A percentile compares a stretch with the other conserved stretches of the same genome.
Conservation (phyloP, 2,797 vertebrate species). For the Sebastes baramenuke region DNA sequence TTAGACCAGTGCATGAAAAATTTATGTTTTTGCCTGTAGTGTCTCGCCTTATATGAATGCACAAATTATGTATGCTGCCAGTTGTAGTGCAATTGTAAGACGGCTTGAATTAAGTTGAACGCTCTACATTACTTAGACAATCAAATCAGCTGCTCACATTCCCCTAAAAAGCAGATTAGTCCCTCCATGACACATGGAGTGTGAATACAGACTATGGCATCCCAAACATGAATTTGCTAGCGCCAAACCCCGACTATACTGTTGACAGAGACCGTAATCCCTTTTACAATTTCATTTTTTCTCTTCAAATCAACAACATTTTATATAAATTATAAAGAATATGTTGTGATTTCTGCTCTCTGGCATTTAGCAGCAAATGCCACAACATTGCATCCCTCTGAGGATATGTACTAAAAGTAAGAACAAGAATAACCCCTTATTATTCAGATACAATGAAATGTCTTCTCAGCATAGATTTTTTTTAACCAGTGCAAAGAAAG, state of each 20-base stretch:
- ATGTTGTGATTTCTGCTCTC: neutral
- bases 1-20: no score
- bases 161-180: neutral
- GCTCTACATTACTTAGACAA: neutral
- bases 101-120: neutral
- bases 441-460: slow-evolving; percentile 57
- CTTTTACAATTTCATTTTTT: neutral
- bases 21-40: no score
- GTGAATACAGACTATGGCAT: neutral
- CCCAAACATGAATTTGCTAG: neutral
- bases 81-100: neutral
- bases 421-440: slow-evolving; percentile 39
- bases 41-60: neutral
- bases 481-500: slow-evolving; percentile 50
- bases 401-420: slow-evolving; percentile 25
- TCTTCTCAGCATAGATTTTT: slow-evolving; percentile 38
- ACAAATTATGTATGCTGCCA: neutral
- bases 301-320: neutral
- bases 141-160: neutral
- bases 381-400: slow-evolving; percentile 17
- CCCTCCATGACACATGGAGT: neutral
- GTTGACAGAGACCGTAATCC: neutral
- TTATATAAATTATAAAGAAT: neutral
- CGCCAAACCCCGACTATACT: neutral
- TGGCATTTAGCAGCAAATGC: slow-evolving; percentile 13